Evolutionary conservation across 2,113 vertebrate species (phyloP), one percentile per base, ranked within the genome.

Genomic region (Microtus montanus): DNA sequence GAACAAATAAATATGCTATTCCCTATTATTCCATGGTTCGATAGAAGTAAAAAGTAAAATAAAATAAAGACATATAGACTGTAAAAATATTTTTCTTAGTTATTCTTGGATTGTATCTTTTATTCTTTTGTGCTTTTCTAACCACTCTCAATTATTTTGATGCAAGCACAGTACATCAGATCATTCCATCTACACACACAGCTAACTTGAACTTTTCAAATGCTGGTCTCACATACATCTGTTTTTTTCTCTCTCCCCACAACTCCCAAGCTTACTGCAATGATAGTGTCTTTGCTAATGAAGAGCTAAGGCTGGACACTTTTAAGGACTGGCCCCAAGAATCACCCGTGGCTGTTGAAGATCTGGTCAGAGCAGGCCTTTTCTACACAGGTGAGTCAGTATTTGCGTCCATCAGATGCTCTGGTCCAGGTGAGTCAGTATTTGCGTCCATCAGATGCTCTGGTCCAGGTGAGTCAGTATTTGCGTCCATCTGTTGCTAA

Each of bases 271-370:
- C 70, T 61, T 96, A 94, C 2, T 19, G 75, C 75, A 95, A 54
- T 47, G 63, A 92, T 80, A 95, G 47, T n/a, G 58, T 96, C 94
- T 97, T 96, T 38, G 91, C 85, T 70, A 54, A 93, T 22, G 85
- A 96, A 87, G 85, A 90, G 28, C 89, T 95, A 22, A 41, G 79
- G 20, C 61, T 52, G 85, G 54, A 93, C 10, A 93, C 94, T 20
- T 92, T 96, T 66, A 95, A 90, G 89, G 74, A 63, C 20, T 92
- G 95, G 93, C 77, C 86, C 49, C 86, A 30, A 0, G 10, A 49
- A 0, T 90, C 41, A 33, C 22, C 35, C 4, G 0, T 0, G 7
- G 47, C 5, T 44, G 35, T 17, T 38, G 13, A 71, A 30, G 89
- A 58, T 74, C 70, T 97, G 71, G 95, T 73, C 77, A 95, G 47